Evolutionary conservation across 2,797 vertebrate species (phyloP).

Genomic region (Coilia nasus): DNA sequence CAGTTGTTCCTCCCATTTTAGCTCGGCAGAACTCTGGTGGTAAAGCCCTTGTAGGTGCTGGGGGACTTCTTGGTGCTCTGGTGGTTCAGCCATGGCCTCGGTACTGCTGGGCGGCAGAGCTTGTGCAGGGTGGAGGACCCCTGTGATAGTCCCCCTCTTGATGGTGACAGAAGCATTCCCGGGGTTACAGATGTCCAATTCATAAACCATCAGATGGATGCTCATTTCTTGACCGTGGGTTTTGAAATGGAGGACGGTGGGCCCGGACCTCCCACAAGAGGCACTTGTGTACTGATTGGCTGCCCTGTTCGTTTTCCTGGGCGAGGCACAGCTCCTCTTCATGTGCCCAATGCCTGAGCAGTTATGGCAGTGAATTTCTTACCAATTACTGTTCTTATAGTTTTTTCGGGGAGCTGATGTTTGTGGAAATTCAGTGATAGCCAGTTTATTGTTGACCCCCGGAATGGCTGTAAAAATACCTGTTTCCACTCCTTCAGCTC

Average conservation of each 20-base stretch:
- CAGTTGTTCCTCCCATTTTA: background rate
- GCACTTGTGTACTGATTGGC: background rate
- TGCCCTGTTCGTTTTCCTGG: background rate
- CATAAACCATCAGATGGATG: constrained; percentile 32
- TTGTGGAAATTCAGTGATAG: background rate
- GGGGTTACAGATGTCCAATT: constrained; percentile 43
- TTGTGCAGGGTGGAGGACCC: constrained; percentile 34
- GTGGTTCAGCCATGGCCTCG: accelerated
- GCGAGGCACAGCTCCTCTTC: constrained; percentile 35
- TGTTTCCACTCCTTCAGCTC: background rate
- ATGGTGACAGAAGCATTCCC: constrained; percentile 25
- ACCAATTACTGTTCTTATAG: background rate
- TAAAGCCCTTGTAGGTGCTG: constrained; percentile 34
- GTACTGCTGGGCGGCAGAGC: background rate
- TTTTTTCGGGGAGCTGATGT: too few species aligned
- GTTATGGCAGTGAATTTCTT: constrained; percentile 46
- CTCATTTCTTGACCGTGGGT: constrained; percentile 37
- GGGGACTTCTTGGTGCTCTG: constrained; percentile 17
- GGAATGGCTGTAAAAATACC: background rate
- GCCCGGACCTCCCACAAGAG: background rate
- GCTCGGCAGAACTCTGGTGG: constrained; percentile 8
- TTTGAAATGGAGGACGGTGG: constrained; percentile 29
- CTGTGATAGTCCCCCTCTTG: constrained; percentile 34
- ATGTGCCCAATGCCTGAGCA: constrained; percentile 43
- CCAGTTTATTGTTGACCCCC: background rate